A percentile compares a stretch with the other conserved stretches of the same genome.
These are phyloP conservation scores for Pristionchus entomophagus DNA, from an alignment of 2,888 invertebrate genomes.

Conservation along the genomic window DNA sequence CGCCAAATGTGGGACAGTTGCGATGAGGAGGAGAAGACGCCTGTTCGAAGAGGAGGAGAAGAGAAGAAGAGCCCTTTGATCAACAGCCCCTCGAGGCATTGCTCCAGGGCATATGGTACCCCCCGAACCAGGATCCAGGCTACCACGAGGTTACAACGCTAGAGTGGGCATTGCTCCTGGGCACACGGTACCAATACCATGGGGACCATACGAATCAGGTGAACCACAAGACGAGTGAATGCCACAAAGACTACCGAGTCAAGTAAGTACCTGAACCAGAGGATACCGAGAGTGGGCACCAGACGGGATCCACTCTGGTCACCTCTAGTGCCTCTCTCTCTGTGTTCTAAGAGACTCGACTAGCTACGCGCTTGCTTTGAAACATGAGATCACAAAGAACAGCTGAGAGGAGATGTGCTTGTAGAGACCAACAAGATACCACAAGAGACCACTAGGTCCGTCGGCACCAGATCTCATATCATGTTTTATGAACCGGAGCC, in stretches of 20 bases:
- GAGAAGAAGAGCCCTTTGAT: neutral
- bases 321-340: neutral
- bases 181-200: neutral
- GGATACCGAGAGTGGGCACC: neutral
- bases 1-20: slow-evolving; percentile 38
- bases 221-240: too few relatives aligned
- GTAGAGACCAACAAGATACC: neutral
- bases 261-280: slow-evolving; percentile 18
- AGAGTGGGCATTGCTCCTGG: neutral
- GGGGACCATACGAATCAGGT: too few relatives aligned
- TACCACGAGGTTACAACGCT: neutral
- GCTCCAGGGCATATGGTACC: neutral
- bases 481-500: neutral
- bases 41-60: neutral
- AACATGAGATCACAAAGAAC: slow-evolving; percentile 4
- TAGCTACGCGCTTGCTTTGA: neutral
- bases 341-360: neutral
- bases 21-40: neutral
- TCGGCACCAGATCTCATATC: neutral
- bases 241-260: neutral
- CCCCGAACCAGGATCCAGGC: neutral
- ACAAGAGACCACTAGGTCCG: too few relatives aligned
- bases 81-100: neutral
- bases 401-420: neutral
- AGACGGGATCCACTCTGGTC: neutral